A percentile compares a stretch with the other conserved stretches of the same genome.
These are phyloP conservation scores for Hemibagrus wyckioides DNA, from an alignment of 2,113 vertebrate genomes.

Conservation along the genomic window DNA sequence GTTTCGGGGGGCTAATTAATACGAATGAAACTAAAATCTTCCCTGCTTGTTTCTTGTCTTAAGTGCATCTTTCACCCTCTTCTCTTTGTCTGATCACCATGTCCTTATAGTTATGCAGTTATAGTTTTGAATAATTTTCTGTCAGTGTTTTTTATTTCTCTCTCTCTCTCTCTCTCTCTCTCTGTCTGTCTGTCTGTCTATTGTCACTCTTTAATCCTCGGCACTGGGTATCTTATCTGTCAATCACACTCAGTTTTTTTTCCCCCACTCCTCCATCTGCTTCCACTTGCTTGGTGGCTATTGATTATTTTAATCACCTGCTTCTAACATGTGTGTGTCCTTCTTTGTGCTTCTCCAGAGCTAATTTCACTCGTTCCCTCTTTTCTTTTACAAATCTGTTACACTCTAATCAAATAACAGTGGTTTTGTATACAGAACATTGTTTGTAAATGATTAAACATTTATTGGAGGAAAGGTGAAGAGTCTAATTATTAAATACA, in stretches of 20 bases:
- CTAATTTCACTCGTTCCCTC: not conserved
- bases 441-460: not conserved
- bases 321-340: not conserved
- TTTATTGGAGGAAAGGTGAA: not conserved
- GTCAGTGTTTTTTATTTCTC: not conserved
- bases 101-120: not conserved
- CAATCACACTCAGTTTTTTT: conserved; percentile 45
- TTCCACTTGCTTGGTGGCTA: conserved; percentile 21
- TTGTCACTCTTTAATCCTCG: conserved; percentile 66
- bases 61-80: not conserved
- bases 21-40: not conserved
- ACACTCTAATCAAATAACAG: not conserved
- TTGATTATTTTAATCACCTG: conserved; percentile 42
- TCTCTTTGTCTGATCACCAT: not conserved
- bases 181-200: conserved; percentile 14
- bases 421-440: too few relatives aligned
- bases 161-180: conserved; percentile 19
- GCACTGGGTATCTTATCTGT: conserved; percentile 60
- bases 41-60: not conserved
- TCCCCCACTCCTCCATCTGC: conserved; percentile 48
- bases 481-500: not conserved
- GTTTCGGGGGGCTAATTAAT: not conserved
- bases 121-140: not conserved
- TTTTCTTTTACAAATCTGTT: not conserved
- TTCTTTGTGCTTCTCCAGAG: not conserved